Evolutionary conservation across 1,140 invertebrate species (phyloP), one percentile per base, ranked within the genome.

Genomic region (Scaptodrosophila lebanonensis): DNA sequence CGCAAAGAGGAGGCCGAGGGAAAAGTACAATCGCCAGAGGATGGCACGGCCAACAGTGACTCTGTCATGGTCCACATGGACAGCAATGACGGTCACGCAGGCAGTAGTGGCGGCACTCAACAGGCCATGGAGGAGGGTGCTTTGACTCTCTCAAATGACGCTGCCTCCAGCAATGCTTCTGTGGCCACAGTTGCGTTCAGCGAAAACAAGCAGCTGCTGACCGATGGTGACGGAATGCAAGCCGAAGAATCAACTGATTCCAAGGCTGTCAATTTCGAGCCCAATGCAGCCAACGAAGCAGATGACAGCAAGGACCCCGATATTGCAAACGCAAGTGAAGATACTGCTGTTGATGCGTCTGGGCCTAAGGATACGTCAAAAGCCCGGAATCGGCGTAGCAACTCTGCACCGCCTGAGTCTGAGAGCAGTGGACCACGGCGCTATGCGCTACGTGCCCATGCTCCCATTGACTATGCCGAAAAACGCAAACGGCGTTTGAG

Each of bases 31-130:
- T 51, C 49, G 1, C 77, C 72, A 1, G 6, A 49, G n/a, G 72
- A 56, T 5, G 71, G 72, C 25, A 76, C 71, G 1, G 71, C 47
- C n/a, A 77, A 75, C 6, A 75, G 71, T 29, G 71, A 75, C 9
- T 75, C 71, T 0, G 51, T 56, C 4, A 25, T 30, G 33, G 52
- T 48, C 4, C 50, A 58, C 1, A 75, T 76, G 45, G 66, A 77
- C 18, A 76, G 62, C 51, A 45, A 45, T 9, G 61, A 44, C 2
- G 40, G 44, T 17, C 22, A 51, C 9, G 9, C 27, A n/a, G 3
- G 20, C 9, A 3, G 27, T 25, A 2, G 22, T 44, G 9, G 8
- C 13, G 15, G 43, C n/a, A n/a, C n/a, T n/a, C n/a, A 44, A n/a
- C 22, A 44, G 3, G 18, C 38, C 15, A 13, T 52, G 1, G 20